Base-by-base conservation (phyloP, 2,797 vertebrate genomes). In the Myripristis jacobus region DNA sequence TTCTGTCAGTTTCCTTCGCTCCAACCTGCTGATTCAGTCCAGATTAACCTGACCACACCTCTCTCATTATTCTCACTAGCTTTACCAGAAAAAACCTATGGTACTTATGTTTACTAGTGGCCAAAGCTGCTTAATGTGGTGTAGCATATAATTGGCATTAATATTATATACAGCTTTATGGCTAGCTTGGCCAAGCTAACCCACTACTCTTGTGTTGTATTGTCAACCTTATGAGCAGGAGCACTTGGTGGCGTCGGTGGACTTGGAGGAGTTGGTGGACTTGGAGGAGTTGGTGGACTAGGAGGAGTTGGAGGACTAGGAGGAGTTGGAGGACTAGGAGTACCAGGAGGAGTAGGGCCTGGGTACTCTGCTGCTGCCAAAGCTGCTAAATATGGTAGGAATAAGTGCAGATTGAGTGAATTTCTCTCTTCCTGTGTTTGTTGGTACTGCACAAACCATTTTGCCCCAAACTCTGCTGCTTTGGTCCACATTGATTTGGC, bases 81-180 rank as follows among this genome's bases (percentile, higher is more conserved):
- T 31, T 31, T 31, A 31, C 29, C 29, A 31, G 27, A 29, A 31
- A 31, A 31, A 31, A 31, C 5, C 8, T 1, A 7, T 5, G 8
- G n/a, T n/a, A n/a, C n/a, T n/a, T n/a, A n/a, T 31, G 8, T 31
- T 6, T 4, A 6, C 5, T 31, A 6, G 85, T 77, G 62, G 80
- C 78, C 10, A 89, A 84, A 77, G 83, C 85, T 67, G 77, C 79
- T 44, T 81, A 84, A 83, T 86, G 84, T 60, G 80, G 79, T 57
- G n/a, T n/a, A n/a, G n/a, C n/a, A n/a, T n/a, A n/a, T n/a, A n/a
- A n/a, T n/a, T n/a, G n/a, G n/a, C n/a, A n/a, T n/a, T n/a, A n/a
- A n/a, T n/a, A n/a, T n/a, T n/a, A n/a, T n/a, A n/a, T n/a, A n/a
- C n/a, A n/a, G n/a, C n/a, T n/a, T n/a, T n/a, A n/a, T n/a, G n/a